Base-by-base conservation (phyloP, 1,140 invertebrate species). In the Agraylea sexmaculata region DNA sequence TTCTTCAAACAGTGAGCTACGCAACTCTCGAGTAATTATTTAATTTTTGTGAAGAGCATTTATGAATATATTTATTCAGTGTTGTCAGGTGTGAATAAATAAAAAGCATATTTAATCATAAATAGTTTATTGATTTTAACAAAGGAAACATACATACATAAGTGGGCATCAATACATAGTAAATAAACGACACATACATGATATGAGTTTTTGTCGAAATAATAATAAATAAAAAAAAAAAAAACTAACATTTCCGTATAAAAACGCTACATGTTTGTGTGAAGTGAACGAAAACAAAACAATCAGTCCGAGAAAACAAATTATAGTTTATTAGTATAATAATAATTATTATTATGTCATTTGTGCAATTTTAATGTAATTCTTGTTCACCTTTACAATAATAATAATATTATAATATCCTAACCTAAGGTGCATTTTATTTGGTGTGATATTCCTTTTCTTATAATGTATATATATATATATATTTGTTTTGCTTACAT, bases 91-190 rank as follows among this genome's bases (percentile, higher is more conserved):
- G n/a, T n/a, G n/a, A n/a, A n/a, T n/a, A n/a, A n/a, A n/a, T n/a
- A n/a, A n/a, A 25, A 37, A 37, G 25, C 4, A 37, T 8, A 25
- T 37, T 16, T 37, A 35, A 36, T 42, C 32, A 42, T 42, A 42
- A 42, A 42, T 37, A 36, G 31, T 42, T 42, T 42, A 42, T 42
- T 42, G 41, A 21, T 42, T 42, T 34, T 28, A 34, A 37, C 25
- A 29, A 42, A 42, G 25, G 37, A 35, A 42, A 31, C 41, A 42
- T 42, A 33, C 15, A 31, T 12, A 31, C 30, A 31, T 31, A 31
- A 32, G 10, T 12, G 16, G 16, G 30, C 7, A 31, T 31, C n/a
- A n/a, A n/a, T n/a, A n/a, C n/a, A n/a, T n/a, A n/a, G n/a, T n/a
- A n/a, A n/a, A n/a, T n/a, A n/a, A n/a, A n/a, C n/a, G n/a, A n/a